These are phyloP conservation scores for Xenopus petersii DNA, from an alignment of 2,797 vertebrate genomes.

Conservation along the genomic window DNA sequence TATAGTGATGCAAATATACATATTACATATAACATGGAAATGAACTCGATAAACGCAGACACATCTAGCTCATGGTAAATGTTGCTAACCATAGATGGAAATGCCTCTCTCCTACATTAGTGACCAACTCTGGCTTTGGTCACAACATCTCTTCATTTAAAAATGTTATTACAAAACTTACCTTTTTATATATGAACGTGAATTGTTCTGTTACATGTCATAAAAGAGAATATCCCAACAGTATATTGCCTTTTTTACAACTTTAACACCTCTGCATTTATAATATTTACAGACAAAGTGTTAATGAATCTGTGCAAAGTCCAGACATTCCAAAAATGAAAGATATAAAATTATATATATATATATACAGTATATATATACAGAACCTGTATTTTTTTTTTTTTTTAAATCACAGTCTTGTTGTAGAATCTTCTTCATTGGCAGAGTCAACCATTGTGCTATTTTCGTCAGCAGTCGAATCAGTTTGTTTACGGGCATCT, in stretches of 20 bases:
- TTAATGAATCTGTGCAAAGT: conserved; percentile 18
- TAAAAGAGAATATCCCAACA: conserved; percentile 54
- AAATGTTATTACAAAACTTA: too few species aligned
- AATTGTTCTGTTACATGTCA: conserved; percentile 54
- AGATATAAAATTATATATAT: conserved; percentile 7
- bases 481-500: conserved; percentile 23
- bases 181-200: too few species aligned
- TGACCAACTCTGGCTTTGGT: too few species aligned
- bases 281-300: conserved; percentile 56
- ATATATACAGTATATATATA: conserved; percentile 34
- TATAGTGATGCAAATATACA: too few species aligned
- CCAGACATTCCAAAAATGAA: conserved; percentile 46
- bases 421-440: conserved; percentile 65
- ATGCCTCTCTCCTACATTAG: too few species aligned
- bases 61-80: too few species aligned
- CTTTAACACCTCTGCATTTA: conserved; percentile 51
- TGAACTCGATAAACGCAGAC: too few species aligned
- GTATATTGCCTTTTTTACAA: conserved; percentile 50
- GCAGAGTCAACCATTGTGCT: conserved; percentile 53
- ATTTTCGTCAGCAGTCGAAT: conserved; percentile 47
- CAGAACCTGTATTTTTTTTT: conserved; percentile 15
- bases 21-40: too few species aligned
- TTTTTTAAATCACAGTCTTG: conserved; percentile 66
- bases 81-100: too few species aligned
- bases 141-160: too few species aligned